Base-by-base conservation (phyloP, 2,888 invertebrate genomes). In the Tipula confusa region DNA sequence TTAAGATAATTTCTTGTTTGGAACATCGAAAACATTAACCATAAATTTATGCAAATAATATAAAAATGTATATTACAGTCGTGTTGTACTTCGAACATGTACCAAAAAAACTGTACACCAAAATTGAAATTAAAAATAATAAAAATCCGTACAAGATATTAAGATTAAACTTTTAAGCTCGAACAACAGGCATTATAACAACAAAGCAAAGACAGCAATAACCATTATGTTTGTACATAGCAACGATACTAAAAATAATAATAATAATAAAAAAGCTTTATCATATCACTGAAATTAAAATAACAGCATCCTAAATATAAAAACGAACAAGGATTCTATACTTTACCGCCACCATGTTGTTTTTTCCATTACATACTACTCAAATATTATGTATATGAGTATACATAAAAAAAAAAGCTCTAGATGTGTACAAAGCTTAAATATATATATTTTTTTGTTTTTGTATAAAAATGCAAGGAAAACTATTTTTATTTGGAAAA, bases 201-300 rank as follows among this genome's bases (percentile, higher is more conserved):
- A 64, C 64, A 64, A 64, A 64, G 11, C 64, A 64, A 24, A 64
- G 24, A 24, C 24, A 64, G 64, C 64, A 64, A 64, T 64, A 24
- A 24, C 64, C 64, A 64, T 64, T 64, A 64, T 64, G 9, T 11
- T 64, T 64, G 4, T 64, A 64, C 64, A 24, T 64, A 64, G 15
- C 15, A 43, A 64, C 64, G 64, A 64, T 64, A 7, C 64, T 24
- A 64, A 64, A 18, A 64, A n/a, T n/a, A n/a, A n/a, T n/a, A n/a
- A n/a, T n/a, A n/a, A n/a, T n/a, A n/a, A n/a, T n/a, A n/a, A 64
- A 43, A 43, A 43, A 64, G 64, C 64, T 64, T 64, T 64, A 64
- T 64, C 64, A 64, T 64, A 64, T 64, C 64, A 64, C 64, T 64
- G 64, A 64, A 64, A 64, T 64, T 64, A 64, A 64, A 64, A 64